These are phyloP conservation scores for Umimayanthus chanpuru DNA, from an alignment of 92 coral and sea anemone species.

Conservation along the genomic window DNA sequence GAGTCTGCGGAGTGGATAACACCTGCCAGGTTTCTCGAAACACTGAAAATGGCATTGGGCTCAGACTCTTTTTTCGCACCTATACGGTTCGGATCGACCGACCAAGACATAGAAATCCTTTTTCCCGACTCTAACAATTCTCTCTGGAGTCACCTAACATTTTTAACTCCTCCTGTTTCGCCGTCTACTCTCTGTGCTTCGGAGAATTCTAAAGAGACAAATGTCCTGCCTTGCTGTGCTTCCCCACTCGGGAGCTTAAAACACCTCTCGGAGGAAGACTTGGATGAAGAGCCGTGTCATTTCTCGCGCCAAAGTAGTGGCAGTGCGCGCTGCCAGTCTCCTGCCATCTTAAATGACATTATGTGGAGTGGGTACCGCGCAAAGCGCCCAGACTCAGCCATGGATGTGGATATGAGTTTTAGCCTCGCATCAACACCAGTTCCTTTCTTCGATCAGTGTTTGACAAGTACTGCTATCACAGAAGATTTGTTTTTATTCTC, in stretches of 20 bases:
- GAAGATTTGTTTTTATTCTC: constrained; percentile 72
- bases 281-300: constrained; percentile 55
- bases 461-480: constrained; percentile 47
- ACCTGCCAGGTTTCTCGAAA: neutral
- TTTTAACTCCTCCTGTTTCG: constrained; percentile 78
- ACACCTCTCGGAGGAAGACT: constrained; percentile 51
- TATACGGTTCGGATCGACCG: neutral
- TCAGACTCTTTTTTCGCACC: neutral
- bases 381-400: constrained; percentile 80
- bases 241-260: constrained; percentile 13
- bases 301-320: constrained; percentile 49
- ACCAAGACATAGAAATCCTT: constrained; percentile 35
- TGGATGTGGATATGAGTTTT: constrained; percentile 72
- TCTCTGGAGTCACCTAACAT: constrained; percentile 53
- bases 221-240: neutral
- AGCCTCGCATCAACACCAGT: constrained; percentile 63
- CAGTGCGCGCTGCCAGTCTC: constrained; percentile 55
- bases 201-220: neutral
- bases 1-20: neutral
- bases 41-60: constrained; percentile 4
- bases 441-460: constrained; percentile 58
- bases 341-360: constrained; percentile 81
- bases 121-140: constrained; percentile 38
- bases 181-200: constrained; percentile 28
- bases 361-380: constrained; percentile 84